Percentiles rank a stretch among this genome's conserved stretches.
These are phyloP conservation scores for Aphidoletes aphidimyza DNA, from an alignment of 2,888 invertebrate species.

Conservation along the genomic window DNA sequence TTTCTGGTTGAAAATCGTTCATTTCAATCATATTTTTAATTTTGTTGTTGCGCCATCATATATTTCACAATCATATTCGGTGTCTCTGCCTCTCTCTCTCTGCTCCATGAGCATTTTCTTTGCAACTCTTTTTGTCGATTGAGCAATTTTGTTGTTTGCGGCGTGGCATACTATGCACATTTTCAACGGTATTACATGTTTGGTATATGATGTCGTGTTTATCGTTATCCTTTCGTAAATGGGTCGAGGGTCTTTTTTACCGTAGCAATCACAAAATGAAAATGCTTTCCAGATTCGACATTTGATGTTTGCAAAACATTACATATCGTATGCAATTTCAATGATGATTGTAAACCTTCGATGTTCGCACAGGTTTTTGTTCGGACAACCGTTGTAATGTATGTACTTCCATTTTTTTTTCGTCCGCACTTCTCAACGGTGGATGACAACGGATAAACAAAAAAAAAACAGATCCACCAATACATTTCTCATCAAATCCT, in stretches of 20 bases:
- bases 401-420: no score
- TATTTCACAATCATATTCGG: no score
- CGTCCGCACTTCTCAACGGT: no score
- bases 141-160: conserved; percentile 22
- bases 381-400: no score
- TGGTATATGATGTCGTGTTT: background rate
- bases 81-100: background rate
- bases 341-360: background rate
- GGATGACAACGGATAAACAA: no score
- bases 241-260: conserved; percentile 35
- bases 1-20: conserved; percentile 28
- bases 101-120: background rate
- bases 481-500: background rate
- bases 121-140: background rate
- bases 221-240: conserved; percentile 32
- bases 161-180: conserved; percentile 21
- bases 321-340: background rate
- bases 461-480: background rate
- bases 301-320: conserved; percentile 3
- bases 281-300: background rate
- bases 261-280: background rate
- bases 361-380: background rate
- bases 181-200: background rate
- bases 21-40: conserved; percentile 5
- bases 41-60: no score